Base-by-base conservation (phyloP, 2,888 invertebrate genomes). In the Agrypnus murinus region DNA sequence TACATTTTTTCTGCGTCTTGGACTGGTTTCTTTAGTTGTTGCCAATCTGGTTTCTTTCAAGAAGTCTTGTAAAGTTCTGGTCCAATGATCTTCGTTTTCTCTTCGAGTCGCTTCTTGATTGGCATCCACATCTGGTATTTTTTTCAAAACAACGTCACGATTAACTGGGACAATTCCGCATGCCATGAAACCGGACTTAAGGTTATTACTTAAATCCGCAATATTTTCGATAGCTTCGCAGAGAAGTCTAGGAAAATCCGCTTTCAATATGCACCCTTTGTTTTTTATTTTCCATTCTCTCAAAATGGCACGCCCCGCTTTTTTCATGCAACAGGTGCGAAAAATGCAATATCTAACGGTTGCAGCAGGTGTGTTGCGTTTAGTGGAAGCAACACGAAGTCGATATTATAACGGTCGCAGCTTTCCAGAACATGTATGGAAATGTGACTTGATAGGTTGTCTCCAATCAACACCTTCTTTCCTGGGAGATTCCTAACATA, bases 311-410 rank as follows among this genome's bases (percentile, higher is more conserved):
- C 25, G 31, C 25, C 48, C 17, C 10, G 10, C 10, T 50, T 45
- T 45, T 14, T 50, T 50, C n/a, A n/a, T n/a, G n/a, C n/a, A 50
- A 50, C 3, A 1, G 48, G 48, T 19, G 10, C 25, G 17, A 19
- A 50, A 50, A 50, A 12, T 19, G 55, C 9, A 9, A 19, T 25
- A 50, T 50, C 48, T 14, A 25, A 50, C 3, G 48, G 48, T 14
- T 50, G 9, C 25, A 50, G n/a, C n/a, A n/a, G n/a, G n/a, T n/a
- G n/a, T n/a, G n/a, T n/a, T n/a, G n/a, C n/a, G n/a, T n/a, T n/a
- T n/a, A 50, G 19, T 55, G 14, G 8, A 50, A 34, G 19, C 10
- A n/a, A 34, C 19, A 19, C 19, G 10, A n/a, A n/a, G n/a, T n/a
- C n/a, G n/a, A n/a, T n/a, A n/a, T n/a, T n/a, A n/a, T n/a, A n/a